A percentile compares a stretch with the other conserved stretches of the same genome.
Conservation (phyloP, 2,888 invertebrate genomes). For the Nesidiocoris tenuis region DNA sequence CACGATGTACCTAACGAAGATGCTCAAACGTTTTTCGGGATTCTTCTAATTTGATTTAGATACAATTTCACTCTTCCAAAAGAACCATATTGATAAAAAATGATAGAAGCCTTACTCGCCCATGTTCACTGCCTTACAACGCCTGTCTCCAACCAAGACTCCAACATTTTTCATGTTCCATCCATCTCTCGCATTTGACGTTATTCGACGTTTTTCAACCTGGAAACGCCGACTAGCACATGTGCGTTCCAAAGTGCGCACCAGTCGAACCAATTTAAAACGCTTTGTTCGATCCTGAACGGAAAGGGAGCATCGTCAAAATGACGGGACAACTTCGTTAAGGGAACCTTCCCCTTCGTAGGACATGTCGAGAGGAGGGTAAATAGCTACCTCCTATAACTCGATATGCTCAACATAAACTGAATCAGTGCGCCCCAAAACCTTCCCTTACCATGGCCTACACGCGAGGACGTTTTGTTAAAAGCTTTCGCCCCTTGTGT, state of each 20-base stretch:
- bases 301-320: background rate
- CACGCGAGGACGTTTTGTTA: constrained; percentile 10
- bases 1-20: too few species aligned
- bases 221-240: too few species aligned
- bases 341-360: background rate
- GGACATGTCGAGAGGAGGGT: background rate
- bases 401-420: constrained; percentile 17
- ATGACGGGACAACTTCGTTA: background rate
- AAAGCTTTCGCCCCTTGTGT: constrained; percentile 7
- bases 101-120: too few species aligned
- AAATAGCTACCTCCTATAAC: background rate
- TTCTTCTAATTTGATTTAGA: too few species aligned
- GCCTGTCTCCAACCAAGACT: too few species aligned
- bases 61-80: too few species aligned
- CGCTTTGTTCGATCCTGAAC: background rate
- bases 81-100: too few species aligned
- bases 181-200: too few species aligned
- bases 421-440: constrained; percentile 9
- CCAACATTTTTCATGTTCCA: too few species aligned
- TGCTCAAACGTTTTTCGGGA: too few species aligned
- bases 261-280: background rate
- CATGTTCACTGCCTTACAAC: too few species aligned
- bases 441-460: background rate
- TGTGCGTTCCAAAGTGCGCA: background rate
- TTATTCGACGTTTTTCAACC: too few species aligned